These are phyloP conservation scores for Tortricodes alternella DNA, from an alignment of 2,888 invertebrate genomes.

Conservation along the genomic window DNA sequence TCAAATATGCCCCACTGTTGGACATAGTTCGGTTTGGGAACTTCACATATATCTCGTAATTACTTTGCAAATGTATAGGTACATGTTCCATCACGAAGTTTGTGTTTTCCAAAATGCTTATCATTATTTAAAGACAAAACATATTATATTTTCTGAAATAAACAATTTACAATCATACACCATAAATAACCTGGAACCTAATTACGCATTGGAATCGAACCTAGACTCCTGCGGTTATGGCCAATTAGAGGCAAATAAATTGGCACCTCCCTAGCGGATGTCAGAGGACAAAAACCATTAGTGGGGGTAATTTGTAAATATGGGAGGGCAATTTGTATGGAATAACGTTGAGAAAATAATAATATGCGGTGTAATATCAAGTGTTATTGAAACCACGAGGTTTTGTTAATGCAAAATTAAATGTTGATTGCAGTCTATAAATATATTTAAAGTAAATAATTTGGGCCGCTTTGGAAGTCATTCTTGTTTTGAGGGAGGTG, in stretches of 20 bases:
- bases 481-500: too few species aligned
- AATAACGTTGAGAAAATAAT: background rate
- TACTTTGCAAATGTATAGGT: background rate
- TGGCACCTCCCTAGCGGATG: constrained; percentile 29
- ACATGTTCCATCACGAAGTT: background rate
- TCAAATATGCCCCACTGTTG: too few species aligned
- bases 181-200: constrained; percentile 16
- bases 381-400: too few species aligned
- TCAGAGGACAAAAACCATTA: constrained; percentile 26
- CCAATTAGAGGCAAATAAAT: constrained; percentile 31
- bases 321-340: constrained; percentile 24
- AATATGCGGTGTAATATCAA: background rate
- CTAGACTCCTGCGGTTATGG: constrained; percentile 25
- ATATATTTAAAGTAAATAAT: too few species aligned
- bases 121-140: background rate
- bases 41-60: too few species aligned
- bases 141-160: background rate
- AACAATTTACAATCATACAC: background rate
- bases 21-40: too few species aligned
- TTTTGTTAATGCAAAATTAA: too few species aligned
- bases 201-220: constrained; percentile 23
- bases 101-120: background rate
- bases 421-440: too few species aligned
- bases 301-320: constrained; percentile 27
- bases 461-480: too few species aligned